Base-by-base conservation (phyloP, 2,888 invertebrate species). In the Mythimna ferrago region DNA sequence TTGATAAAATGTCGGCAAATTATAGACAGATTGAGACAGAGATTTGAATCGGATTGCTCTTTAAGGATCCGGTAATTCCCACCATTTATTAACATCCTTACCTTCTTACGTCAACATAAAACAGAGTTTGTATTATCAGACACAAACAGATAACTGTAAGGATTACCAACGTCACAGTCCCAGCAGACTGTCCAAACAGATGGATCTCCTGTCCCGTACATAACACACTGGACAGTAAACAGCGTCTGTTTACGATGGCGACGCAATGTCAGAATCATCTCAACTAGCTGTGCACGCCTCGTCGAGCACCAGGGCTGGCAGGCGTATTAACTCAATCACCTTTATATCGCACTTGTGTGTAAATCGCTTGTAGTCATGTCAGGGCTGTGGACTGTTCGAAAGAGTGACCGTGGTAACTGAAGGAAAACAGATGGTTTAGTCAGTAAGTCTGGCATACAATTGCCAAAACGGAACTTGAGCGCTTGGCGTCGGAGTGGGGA, bases 251-350 rank as follows among this genome's bases (percentile, higher is more conserved):
- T 70, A 80, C 81, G 67, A 16, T 6, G 6, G n/a, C 67, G 60
- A n/a, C 26, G 48, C 72, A 61, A 61, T 78, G 82, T 82, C 79
- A 76, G 63, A 32, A 65, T 70, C 75, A 76, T 76, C 75, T 73
- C 58, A 51, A 35, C 48, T 21, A n/a, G 32, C n/a, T 53, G 6
- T 65, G 60, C 82, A 61, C 70, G 72, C 66, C 19, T 14, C 38
- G 51, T 0, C 51, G 51, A 16, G 19, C 26, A 41, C 32, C 58
- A 73, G 80, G 69, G 73, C 60, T 82, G 58, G 6, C 69, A 48
- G 10, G 44, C 32, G 11, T 51, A 57, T 48, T 48, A 16, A 48
- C 14, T 48, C 44, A 5, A 48, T 48, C 44, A 16, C 14, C 14
- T 16, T 48, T 48, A 16, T 48, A 48, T 48, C 14, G 14, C 14